A percentile compares a stretch with the other conserved stretches of the same genome.
Evolutionary conservation across 1,140 invertebrate species (phyloP).

Genomic region (Bicyclus anynana): DNA sequence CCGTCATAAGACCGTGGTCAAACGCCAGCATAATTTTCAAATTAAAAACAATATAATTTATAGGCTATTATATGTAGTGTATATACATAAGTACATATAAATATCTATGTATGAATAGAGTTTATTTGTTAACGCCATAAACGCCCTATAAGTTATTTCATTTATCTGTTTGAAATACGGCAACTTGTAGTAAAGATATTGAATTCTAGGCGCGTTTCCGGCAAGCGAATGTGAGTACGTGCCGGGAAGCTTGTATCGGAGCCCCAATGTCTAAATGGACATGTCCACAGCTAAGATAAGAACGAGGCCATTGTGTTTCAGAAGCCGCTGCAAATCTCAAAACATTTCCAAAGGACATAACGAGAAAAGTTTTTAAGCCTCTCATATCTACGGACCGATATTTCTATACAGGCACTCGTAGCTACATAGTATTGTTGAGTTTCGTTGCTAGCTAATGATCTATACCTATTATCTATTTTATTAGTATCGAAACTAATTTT

Average conservation of each 20-base stretch:
- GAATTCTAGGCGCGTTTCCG: background rate
- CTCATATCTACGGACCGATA: background rate
- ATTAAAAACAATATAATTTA: too few species aligned
- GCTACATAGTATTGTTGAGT: too few species aligned
- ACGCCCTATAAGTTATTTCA: background rate
- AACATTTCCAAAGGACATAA: constrained; percentile 2
- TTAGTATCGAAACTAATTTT: too few species aligned
- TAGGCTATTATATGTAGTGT: too few species aligned
- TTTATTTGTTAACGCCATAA: too few species aligned
- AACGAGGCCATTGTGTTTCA: background rate
- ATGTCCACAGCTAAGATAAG: constrained; percentile 1
- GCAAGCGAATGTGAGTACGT: background rate
- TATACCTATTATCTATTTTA: too few species aligned
- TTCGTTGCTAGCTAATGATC: too few species aligned
- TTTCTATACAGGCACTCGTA: too few species aligned
- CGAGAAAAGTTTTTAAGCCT: constrained; percentile 1
- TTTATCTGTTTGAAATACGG: background rate
- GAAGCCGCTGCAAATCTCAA: background rate
- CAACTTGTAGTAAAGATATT: background rate
- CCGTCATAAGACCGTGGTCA: too few species aligned
- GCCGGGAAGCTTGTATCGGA: background rate
- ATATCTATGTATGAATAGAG: too few species aligned
- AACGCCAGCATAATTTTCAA: too few species aligned
- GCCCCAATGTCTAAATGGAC: constrained; percentile 2
- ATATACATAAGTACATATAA: too few species aligned